Evolutionary conservation across 2,888 invertebrate species (phyloP), one percentile per base, ranked within the genome.

Genomic region (Lepas anatifera): DNA sequence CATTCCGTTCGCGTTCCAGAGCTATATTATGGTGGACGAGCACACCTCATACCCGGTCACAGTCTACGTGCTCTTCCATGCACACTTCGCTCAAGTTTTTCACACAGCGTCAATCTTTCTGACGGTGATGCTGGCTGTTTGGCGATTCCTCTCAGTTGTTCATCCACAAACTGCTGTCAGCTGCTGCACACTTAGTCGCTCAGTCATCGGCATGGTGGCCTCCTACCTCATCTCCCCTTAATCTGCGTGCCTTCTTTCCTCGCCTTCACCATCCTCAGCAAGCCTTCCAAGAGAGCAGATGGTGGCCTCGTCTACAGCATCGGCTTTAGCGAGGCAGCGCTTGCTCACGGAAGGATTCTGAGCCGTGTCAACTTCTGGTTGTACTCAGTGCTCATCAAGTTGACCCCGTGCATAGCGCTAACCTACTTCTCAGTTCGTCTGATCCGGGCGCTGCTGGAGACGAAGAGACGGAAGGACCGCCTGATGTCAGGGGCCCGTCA

Each of bases 21-120:
- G 87, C 79, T 90, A 89, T 76, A 85, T 92, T 72, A 75, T 74
- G 41, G 69, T 69, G n/a, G 69, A 69, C 58, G n/a, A 37, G 29
- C 29, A 68, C 46, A 58, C 70, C 46, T 86, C 88, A 0, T 92
- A 91, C 79, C 83, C 86, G 3, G 91, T 91, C 89, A 86, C 91
- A 0, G 84, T 88, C 32, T 92, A 90, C 79, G 89, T 92, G 27
- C 85, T 91, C 74, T 90, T 95, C 76, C 95, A 95, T 80, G 92
- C 92, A 35, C 88, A 92, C 77, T 94, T 94, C 79, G 87, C 90
- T 29, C 93, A 95, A 71, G 85, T 89, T 64, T 85, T 89, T 73
- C 92, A 92, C 80, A 95, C 95, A 0, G 90, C 95, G 74, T 92
- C 95, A 3, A 95, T 95, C 75, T 95, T 93, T 87, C 81, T 96